Evolutionary conservation across 2,797 vertebrate species (phyloP).

Genomic region (Lagocephalus sceleratus): DNA sequence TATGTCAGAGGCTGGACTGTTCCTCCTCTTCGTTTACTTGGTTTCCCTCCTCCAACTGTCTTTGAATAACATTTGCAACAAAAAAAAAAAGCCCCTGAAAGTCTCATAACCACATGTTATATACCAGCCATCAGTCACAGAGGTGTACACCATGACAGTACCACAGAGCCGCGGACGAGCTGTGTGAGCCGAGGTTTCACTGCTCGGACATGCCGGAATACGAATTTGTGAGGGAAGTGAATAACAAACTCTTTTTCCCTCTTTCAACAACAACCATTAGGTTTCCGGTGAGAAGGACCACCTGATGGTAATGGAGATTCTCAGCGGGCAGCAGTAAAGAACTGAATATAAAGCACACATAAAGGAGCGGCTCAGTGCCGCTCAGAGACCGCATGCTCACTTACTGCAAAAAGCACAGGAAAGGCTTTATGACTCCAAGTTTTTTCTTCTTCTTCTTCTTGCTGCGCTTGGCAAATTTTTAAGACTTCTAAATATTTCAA

Average conservation of each 20-base stretch:
- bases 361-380: constrained; percentile 22
- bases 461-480: constrained; percentile 2
- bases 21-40: constrained; percentile 30
- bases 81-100: no score
- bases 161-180: not conserved
- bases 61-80: constrained; percentile 59
- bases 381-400: constrained; percentile 28
- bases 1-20: constrained; percentile 42
- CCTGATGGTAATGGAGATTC: constrained; percentile 49
- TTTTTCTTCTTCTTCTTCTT: constrained; percentile 12
- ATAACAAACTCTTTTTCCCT: constrained; percentile 42
- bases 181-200: constrained; percentile 22
- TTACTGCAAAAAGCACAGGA: constrained; percentile 15
- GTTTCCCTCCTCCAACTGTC: constrained; percentile 27
- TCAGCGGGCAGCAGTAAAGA: constrained; percentile 42
- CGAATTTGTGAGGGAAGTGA: constrained; percentile 34
- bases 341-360: constrained; percentile 43
- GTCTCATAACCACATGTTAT: constrained; percentile 18
- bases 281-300: constrained; percentile 49
- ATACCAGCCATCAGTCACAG: constrained; percentile 20
- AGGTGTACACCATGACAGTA: not conserved
- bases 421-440: constrained; percentile 1
- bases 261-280: constrained; percentile 42
- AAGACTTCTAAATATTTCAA: not conserved
- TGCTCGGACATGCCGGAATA: constrained; percentile 32